These are phyloP conservation scores for Gulo gulo DNA, from an alignment of 2,113 vertebrate genomes.

Conservation along the genomic window DNA sequence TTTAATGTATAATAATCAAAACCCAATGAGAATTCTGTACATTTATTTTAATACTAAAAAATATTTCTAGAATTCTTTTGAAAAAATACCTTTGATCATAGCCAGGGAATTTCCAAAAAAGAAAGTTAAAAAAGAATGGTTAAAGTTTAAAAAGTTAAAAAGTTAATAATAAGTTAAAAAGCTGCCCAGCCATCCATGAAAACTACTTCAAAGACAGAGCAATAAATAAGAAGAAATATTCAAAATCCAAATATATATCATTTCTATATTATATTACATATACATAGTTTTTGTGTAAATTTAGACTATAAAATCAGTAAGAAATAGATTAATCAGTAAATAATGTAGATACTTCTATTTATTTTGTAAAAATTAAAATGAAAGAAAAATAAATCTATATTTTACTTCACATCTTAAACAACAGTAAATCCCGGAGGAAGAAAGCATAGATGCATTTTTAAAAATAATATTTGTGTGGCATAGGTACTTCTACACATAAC, in stretches of 20 bases:
- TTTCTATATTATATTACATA: not conserved
- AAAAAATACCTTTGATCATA: not conserved
- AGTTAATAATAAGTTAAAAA: not conserved
- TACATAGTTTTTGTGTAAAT: not conserved
- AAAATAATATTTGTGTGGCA: not conserved
- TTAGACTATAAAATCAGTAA: not conserved
- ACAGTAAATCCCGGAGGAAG: not conserved
- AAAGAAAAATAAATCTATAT: not conserved
- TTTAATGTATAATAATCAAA: not conserved
- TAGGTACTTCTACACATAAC: not conserved
- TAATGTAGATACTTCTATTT: not conserved
- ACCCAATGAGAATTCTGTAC: not conserved
- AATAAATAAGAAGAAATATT: not conserved
- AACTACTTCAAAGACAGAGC: not conserved
- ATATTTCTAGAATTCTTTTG: not conserved
- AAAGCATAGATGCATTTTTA: not conserved
- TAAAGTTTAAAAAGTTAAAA: not conserved
- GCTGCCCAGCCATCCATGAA: not conserved
- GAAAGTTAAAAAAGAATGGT: not conserved
- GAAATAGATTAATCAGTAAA: not conserved
- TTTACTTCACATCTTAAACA: not conserved
- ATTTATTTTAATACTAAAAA: not conserved
- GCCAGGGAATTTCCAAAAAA: not conserved
- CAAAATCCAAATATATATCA: not conserved
- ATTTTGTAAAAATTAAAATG: not conserved